Evolutionary conservation across 2,797 vertebrate species (phyloP), one percentile per base, ranked within the genome.

Genomic region (Neoniphon sammara): DNA sequence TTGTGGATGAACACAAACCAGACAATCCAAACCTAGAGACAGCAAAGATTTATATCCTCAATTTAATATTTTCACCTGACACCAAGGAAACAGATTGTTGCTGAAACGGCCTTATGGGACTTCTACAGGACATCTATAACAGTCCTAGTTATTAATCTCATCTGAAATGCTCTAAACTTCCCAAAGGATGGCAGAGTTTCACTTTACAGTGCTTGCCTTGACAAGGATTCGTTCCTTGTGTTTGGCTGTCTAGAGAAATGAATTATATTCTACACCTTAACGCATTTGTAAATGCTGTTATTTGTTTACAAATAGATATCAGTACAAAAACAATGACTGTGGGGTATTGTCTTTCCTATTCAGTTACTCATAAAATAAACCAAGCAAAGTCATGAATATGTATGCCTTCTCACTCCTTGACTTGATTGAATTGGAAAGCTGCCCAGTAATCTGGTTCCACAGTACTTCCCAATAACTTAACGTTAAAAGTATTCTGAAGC

Each of bases 1-100:
- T 23, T 57, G 58, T 80, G 66, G 2, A 25, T 1, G 20, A 69
- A 70, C 70, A 65, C 54, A 73, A 64, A 80, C 50, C 75, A 80
- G 54, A 55, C 21, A 23, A 79, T 73, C 75, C 46, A 50, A 89
- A 73, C 50, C 62, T 49, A 58, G 69, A 73, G 80, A 88, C 83
- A 83, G 77, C 49, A 69, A 64, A 90, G 86, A 92, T 92, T 86
- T 86, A 91, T 93, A 75, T 82, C 52, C 70, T 81, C 75, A 58
- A 77, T 91, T 87, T 82, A 86, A 90, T 84, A 87, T 89, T 91
- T 91, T 42, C 49, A 79, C 67, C 79, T 90, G 91, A 91, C 90
- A 91, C 75, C n/a, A 31, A 71, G 76, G 81, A 89, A 86, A 91
- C 86, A 83, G 85, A 92, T 91, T 69, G 89, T 84, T 76, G 69